These are phyloP conservation scores for Colistium nudipinnis DNA, from an alignment of 2,113 vertebrate genomes.

Conservation along the genomic window DNA sequence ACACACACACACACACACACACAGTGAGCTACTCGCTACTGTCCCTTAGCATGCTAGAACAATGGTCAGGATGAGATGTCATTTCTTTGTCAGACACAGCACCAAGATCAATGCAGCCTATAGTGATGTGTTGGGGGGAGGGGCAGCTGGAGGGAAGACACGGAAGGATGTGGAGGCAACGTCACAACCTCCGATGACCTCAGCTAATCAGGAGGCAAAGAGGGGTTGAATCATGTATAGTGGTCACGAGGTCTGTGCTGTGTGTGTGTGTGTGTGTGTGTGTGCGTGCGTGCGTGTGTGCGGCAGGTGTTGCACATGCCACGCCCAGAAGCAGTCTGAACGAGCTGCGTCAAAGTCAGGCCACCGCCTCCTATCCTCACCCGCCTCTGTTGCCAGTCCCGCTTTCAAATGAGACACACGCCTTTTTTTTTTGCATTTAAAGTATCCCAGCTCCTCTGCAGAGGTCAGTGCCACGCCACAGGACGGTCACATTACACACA, in stretches of 20 bases:
- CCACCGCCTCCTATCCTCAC: slow-evolving; percentile 51
- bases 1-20: slow-evolving; percentile 11
- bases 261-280: slow-evolving; percentile 25
- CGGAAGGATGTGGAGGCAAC: slow-evolving; percentile 24
- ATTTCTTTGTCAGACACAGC: slow-evolving; percentile 11
- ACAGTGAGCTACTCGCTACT: slow-evolving; percentile 23
- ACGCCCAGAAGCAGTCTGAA: slow-evolving; percentile 65
- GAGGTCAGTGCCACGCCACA: slow-evolving; percentile 3
- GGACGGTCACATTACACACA: neutral
- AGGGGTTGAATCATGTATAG: slow-evolving; percentile 6
- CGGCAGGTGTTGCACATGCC: slow-evolving; percentile 40
- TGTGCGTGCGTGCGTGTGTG: slow-evolving; percentile 28
- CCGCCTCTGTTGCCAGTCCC: slow-evolving; percentile 28
- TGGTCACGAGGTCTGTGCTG: slow-evolving; percentile 13
- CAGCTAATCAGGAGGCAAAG: slow-evolving; percentile 44
- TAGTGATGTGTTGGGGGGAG: slow-evolving; percentile 24
- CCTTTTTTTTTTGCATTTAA: neutral
- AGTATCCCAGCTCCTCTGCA: slow-evolving; percentile 25
- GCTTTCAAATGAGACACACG: slow-evolving; percentile 27
- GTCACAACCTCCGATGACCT: slow-evolving; percentile 22
- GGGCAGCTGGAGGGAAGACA: slow-evolving; percentile 59
- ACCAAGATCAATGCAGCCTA: slow-evolving; percentile 50
- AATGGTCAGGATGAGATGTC: slow-evolving; percentile 48
- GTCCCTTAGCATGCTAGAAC: slow-evolving; percentile 22
- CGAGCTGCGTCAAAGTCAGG: slow-evolving; percentile 65